Percentiles rank a stretch among this genome's conserved stretches.
Evolutionary conservation across 2,797 vertebrate genomes (phyloP).

Genomic region (Helostoma temminkii): DNA sequence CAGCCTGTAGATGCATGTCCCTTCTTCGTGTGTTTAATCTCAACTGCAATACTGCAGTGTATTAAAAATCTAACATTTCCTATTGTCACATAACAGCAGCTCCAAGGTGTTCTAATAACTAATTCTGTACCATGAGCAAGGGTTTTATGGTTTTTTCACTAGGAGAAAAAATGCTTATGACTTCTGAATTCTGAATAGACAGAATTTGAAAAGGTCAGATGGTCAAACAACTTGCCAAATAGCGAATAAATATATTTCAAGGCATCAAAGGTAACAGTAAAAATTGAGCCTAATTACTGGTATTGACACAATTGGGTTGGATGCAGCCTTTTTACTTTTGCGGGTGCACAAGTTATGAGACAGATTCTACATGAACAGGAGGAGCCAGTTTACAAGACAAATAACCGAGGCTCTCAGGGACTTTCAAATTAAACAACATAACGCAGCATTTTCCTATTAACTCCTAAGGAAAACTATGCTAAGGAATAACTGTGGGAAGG

Average conservation of each 20-base stretch:
- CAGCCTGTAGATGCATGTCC: background rate
- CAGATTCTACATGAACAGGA: conserved; percentile 48
- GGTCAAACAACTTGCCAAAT: background rate
- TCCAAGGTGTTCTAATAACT: no score
- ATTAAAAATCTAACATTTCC: background rate
- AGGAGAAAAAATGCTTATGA: background rate
- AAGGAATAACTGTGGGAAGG: conserved; percentile 54
- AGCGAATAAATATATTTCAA: background rate
- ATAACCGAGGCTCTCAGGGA: conserved; percentile 23
- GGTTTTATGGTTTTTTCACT: no score
- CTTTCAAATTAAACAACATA: conserved; percentile 36
- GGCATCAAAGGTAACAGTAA: background rate
- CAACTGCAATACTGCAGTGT: background rate
- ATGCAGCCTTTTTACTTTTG: conserved; percentile 12
- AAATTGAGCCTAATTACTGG: background rate
- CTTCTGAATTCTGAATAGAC: no score
- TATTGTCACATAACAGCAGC: background rate
- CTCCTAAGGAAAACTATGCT: conserved; percentile 41
- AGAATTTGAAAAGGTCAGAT: background rate
- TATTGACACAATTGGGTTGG: background rate
- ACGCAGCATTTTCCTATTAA: conserved; percentile 31
- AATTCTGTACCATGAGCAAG: no score
- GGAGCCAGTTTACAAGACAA: conserved; percentile 27
- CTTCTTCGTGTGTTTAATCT: background rate
- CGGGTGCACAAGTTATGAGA: conserved; percentile 16